Conservation (phyloP, 2,888 invertebrate species). For the Stegophylla sp. region DNA sequence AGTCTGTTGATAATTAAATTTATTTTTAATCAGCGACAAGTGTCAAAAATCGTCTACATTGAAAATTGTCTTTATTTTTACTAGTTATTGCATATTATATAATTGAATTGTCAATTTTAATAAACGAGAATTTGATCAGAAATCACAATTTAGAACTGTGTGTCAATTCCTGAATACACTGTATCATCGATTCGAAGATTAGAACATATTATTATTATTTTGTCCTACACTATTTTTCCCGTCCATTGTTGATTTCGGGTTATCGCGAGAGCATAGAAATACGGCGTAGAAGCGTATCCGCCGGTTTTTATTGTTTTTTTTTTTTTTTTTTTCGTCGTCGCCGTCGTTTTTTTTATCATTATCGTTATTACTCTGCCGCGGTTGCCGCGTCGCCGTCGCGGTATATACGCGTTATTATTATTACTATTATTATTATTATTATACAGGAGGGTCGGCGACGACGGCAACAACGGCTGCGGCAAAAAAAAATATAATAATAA, state of each 20-base stretch:
- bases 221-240: conserved; percentile 3
- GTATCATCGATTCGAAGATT: no score
- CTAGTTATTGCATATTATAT: no score
- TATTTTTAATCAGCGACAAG: no score
- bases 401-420: conserved; percentile 38
- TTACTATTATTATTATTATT: conserved; percentile 38
- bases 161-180: no score
- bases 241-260: neutral
- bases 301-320: conserved; percentile 14
- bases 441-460: conserved; percentile 33
- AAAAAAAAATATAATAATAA: neutral
- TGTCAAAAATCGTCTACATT: no score
- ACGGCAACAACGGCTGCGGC: conserved; percentile 2
- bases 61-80: no score
- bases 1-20: no score
- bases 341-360: conserved; percentile 19
- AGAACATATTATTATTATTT: no score
- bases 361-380: conserved; percentile 14
- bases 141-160: no score
- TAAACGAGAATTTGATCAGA: no score
- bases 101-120: no score
- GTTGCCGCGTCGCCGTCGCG: conserved; percentile 8
- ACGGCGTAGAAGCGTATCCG: neutral
- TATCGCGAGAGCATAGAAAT: conserved; percentile 21
- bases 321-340: conserved; percentile 4